Evolutionary conservation across 2,113 vertebrate genomes (phyloP).

Genomic region (Myodes glareolus): DNA sequence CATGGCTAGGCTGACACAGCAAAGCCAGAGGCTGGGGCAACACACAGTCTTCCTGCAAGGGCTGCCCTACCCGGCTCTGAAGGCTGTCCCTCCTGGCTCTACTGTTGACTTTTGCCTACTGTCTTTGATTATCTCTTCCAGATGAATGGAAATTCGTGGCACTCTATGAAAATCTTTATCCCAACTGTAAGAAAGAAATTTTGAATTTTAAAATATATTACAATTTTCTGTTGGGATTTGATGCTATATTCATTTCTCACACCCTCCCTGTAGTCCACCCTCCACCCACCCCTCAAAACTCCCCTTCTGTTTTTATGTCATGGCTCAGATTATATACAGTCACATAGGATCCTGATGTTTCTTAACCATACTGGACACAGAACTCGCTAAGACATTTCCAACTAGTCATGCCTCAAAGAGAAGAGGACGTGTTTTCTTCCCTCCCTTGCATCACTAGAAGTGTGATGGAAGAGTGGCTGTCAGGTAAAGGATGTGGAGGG

Average conservation of each 20-base stretch:
- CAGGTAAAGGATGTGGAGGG: too few relatives aligned
- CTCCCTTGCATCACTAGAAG: neutral
- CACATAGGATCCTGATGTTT: neutral
- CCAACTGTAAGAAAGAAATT: neutral
- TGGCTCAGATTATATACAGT: neutral
- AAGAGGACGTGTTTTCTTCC: too few relatives aligned
- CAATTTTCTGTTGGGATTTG: neutral
- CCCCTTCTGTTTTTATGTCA: neutral
- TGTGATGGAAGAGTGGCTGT: accelerated
- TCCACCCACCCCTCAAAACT: too few relatives aligned
- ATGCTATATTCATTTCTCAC: neutral
- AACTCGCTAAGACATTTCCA: neutral
- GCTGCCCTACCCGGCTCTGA: neutral
- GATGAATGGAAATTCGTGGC: neutral
- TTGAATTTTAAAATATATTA: neutral
- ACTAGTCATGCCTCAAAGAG: neutral
- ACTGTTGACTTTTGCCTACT: neutral
- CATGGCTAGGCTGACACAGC: accelerated
- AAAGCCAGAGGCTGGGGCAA: accelerated
- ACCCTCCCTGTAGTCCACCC: accelerated
- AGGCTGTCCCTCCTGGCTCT: accelerated
- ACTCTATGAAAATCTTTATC: neutral
- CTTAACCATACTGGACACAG: neutral
- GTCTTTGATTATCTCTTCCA: neutral
- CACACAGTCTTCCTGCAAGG: accelerated